Evolutionary conservation across 2,888 invertebrate genomes (phyloP), one percentile per base, ranked within the genome.

Genomic region (Labia minor): DNA sequence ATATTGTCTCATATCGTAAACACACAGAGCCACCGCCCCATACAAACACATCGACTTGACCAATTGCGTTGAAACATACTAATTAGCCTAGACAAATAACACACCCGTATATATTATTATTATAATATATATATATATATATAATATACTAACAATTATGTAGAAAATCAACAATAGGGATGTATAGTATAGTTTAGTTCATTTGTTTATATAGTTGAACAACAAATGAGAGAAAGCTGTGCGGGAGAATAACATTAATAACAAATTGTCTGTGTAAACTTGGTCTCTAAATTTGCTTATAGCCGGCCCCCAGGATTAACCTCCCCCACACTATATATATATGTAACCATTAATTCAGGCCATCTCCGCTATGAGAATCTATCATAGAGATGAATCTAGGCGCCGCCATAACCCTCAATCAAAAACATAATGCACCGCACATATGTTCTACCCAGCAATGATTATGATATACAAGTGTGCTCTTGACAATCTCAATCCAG

Each of bases 251-350:
- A 67, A 65, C 67, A 64, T 67, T 67, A 67, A 67, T 67, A 67
- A 21, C 37, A 67, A 67, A 67, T 67, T 67, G 65, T 62, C 63
- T 66, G 62, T 33, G 68, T 37, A 66, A 68, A 68, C 68, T 64
- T 63, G 62, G 61, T 37, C 67, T n/a, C n/a, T 49, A 68, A 66
- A 68, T 68, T 68, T 68, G 67, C 67, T 66, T 63, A 49, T 61
- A 19, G 66, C 49, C 6, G 49, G 66, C 49, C 6, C 6, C 49
- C 49, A 65, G 67, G 66, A 66, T 66, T 68, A 67, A 65, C 33
- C 37, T 14, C 37, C 19, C 19, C 63, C 63, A 68, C n/a, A n/a
- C n/a, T n/a, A n/a, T n/a, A n/a, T n/a, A n/a, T n/a, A n/a, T 66
- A 49, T 49, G 49, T 49, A 49, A 49, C 49, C 63, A 68, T 68